Base-by-base conservation (phyloP, 2,113 vertebrate genomes). In the Pygoscelis antarcticus region DNA sequence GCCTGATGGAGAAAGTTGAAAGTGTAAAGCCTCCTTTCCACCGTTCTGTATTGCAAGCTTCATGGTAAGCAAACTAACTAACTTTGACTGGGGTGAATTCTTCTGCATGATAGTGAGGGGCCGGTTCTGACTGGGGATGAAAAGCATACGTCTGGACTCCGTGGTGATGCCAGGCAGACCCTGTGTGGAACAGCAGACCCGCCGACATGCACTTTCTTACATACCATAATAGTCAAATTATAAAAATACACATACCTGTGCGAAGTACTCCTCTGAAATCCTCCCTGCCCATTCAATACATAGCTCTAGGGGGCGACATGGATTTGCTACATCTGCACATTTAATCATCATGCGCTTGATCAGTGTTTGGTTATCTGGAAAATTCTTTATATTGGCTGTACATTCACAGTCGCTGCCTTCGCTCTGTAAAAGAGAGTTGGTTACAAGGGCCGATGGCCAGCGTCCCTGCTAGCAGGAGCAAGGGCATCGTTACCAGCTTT, bases 291-390 rank as follows among this genome's bases (percentile, higher is more conserved):
- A 99, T 93, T 99, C 99, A 1, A 99, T 99, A 95, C 99, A 99
- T 60, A 99, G 97, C 96, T 99, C 98, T 62, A 99, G 96, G 9
- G 99, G 99, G 6, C 99, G 98, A 97, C 99, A 99, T 1, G 99
- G 99, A 88, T 99, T 99, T 79, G 99, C 99, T 95, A 99, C 99
- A 11, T 99, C 99, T 0, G 99, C 99, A 95, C 99, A 99, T 97
- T 99, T 99, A 60, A 99, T 99, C 98, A 99, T 98, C 99, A 99
- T 99, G 83, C 99, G 99, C 94, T 99, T 99, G 92, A 99, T 99
- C 93, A 99, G 96, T 77, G 99, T 99, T 23, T 99, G 99, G 95
- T 99, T 99, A 95, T 99, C 99, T 10, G 99, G 99, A 81, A 99
- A 99, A 96, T 99, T 99, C 97, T 98, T 99, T 85, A 98, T 97